Evolutionary conservation across 2,797 vertebrate species (phyloP).

Genomic region (Onychomys leucogaster): DNA sequence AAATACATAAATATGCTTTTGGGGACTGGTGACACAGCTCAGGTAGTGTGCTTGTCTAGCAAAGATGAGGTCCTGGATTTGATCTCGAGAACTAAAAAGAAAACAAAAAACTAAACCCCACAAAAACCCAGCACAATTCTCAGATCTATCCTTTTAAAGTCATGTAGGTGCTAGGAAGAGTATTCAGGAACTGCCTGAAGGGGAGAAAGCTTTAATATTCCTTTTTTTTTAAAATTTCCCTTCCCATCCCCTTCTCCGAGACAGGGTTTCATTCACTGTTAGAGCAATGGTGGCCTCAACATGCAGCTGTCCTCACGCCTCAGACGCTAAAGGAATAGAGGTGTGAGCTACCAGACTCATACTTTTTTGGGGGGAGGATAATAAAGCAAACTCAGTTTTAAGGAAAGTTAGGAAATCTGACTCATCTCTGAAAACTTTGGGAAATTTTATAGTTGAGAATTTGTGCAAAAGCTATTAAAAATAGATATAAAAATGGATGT

Average conservation of each 20-base stretch:
- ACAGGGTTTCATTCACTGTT: background rate
- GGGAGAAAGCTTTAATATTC: background rate
- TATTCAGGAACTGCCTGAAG: conserved; percentile 30
- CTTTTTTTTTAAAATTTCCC: too few species aligned
- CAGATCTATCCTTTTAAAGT: background rate
- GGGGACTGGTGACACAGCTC: background rate
- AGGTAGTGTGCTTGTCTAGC: background rate
- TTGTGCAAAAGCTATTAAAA: conserved; percentile 4
- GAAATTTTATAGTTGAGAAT: background rate
- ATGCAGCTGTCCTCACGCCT: background rate
- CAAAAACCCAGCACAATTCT: background rate
- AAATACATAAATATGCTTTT: background rate
- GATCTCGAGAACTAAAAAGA: background rate
- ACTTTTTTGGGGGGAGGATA: background rate
- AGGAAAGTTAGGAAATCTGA: conserved; percentile 47
- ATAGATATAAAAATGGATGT: background rate
- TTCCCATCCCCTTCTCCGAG: background rate
- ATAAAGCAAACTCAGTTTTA: conserved; percentile 49
- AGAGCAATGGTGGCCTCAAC: background rate
- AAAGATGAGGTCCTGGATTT: background rate
- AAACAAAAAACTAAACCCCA: background rate
- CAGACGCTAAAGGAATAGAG: background rate
- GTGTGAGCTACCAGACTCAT: background rate
- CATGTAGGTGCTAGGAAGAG: background rate
- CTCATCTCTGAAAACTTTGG: conserved; percentile 31